phyloP scores from a whole-genome alignment of 1,140 invertebrate genomes.

The Rhagoletis zephyria region DNA sequence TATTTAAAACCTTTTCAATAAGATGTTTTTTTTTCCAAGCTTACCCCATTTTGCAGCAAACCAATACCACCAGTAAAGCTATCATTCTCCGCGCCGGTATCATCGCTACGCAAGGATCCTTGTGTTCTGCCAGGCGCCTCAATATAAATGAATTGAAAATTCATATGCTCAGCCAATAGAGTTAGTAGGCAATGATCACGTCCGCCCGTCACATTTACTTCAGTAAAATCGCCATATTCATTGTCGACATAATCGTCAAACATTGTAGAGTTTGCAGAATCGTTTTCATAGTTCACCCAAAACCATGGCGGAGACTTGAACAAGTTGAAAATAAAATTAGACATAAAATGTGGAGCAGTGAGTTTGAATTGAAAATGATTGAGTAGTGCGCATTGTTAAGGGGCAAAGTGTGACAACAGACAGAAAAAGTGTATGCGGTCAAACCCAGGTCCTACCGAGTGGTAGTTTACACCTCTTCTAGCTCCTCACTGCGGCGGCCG shows the following conservation, averaged over 20 bases:
- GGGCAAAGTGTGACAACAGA: no score
- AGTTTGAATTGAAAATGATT: not conserved
- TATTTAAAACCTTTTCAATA: not conserved
- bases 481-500: no score
- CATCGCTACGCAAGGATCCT: conserved; percentile 76
- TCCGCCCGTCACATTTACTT: conserved; percentile 79
- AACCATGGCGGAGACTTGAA: conserved; percentile 82
- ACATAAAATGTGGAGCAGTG: not conserved
- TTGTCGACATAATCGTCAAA: conserved; percentile 9
- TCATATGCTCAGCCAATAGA: conserved; percentile 78
- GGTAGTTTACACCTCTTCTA: no score
- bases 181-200: conserved; percentile 79
- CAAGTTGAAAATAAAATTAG: not conserved
- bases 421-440: no score
- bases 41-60: conserved; percentile 79
- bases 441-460: no score
- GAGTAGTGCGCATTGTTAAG: no score
- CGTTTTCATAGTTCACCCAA: conserved; percentile 77
- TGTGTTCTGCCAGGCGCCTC: conserved; percentile 81
- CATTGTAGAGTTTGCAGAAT: conserved; percentile 49
- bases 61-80: conserved; percentile 81
- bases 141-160: conserved; percentile 80
- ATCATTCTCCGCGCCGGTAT: conserved; percentile 76
- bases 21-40: conserved; percentile 49
- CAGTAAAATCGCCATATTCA: conserved; percentile 67